phyloP scores from a whole-genome alignment of 2,888 invertebrate species.

The Lasioglossum lativentre region DNA sequence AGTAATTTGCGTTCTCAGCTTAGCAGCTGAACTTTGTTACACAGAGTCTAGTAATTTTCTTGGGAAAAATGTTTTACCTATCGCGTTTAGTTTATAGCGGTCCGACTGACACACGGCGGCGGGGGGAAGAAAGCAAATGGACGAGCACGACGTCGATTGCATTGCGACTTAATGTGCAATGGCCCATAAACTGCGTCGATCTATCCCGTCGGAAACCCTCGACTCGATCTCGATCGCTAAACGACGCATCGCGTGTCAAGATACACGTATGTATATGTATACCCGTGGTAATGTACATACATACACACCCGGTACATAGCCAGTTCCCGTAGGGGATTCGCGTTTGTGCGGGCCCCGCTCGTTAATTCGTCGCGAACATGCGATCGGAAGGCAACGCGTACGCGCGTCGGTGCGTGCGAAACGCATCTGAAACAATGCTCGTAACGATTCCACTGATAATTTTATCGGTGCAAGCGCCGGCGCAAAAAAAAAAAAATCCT shows the following conservation, averaged over 20 bases:
- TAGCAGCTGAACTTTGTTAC: background rate
- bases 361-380: slow-evolving; percentile 48
- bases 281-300: slow-evolving; percentile 2
- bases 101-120: too few species aligned
- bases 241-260: slow-evolving; percentile 59
- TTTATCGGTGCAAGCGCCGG: background rate
- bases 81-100: background rate
- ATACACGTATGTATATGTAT: background rate
- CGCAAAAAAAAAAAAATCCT: background rate
- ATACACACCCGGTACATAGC: slow-evolving; percentile 53
- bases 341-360: background rate
- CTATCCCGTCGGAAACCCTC: slow-evolving; percentile 29
- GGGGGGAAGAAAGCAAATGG: background rate
- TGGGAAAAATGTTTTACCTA: background rate
- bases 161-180: slow-evolving; percentile 1
- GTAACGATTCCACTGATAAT: background rate
- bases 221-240: slow-evolving; percentile 46
- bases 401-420: background rate
- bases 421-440: background rate
- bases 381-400: slow-evolving; percentile 23
- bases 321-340: background rate
- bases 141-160: background rate
- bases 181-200: slow-evolving; percentile 28
- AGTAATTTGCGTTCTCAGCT: background rate
- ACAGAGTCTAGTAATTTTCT: background rate